A percentile compares a stretch with the other conserved stretches of the same genome.
These are phyloP conservation scores for Kryptolebias ocellatus DNA, from an alignment of 2,797 vertebrate genomes.

Conservation along the genomic window DNA sequence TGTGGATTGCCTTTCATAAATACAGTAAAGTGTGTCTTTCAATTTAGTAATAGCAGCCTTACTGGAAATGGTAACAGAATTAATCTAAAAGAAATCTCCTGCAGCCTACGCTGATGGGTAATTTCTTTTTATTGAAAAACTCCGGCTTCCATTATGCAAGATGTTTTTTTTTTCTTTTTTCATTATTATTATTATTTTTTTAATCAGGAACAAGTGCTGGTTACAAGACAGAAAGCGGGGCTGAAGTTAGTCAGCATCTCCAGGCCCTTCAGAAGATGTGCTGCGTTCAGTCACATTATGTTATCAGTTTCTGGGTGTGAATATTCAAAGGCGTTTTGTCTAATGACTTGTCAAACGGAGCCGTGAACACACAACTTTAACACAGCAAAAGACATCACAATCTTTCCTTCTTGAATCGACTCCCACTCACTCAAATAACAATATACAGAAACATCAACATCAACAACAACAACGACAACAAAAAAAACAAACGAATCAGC, in stretches of 20 bases:
- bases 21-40: conserved; percentile 46
- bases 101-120: conserved; percentile 52
- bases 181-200: neutral
- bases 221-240: conserved; percentile 28
- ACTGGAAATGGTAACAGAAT: conserved; percentile 57
- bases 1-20: conserved; percentile 28
- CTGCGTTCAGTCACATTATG: conserved; percentile 36
- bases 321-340: conserved; percentile 53
- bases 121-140: conserved; percentile 66
- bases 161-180: neutral
- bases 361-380: conserved; percentile 15
- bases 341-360: conserved; percentile 63
- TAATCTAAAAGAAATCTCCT: conserved; percentile 57
- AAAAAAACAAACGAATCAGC: conserved; percentile 46
- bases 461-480: conserved; percentile 48
- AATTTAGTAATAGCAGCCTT: conserved; percentile 50
- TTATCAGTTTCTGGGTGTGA: conserved; percentile 40
- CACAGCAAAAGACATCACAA: conserved; percentile 35
- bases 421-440: conserved; percentile 21
- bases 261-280: conserved; percentile 41
- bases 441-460: conserved; percentile 31
- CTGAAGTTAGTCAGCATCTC: conserved; percentile 49
- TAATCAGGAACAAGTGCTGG: conserved; percentile 44
- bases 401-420: conserved; percentile 27
- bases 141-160: conserved; percentile 37